Base-by-base conservation (phyloP, 2,888 invertebrate species). In the Diachrysia chrysitis region DNA sequence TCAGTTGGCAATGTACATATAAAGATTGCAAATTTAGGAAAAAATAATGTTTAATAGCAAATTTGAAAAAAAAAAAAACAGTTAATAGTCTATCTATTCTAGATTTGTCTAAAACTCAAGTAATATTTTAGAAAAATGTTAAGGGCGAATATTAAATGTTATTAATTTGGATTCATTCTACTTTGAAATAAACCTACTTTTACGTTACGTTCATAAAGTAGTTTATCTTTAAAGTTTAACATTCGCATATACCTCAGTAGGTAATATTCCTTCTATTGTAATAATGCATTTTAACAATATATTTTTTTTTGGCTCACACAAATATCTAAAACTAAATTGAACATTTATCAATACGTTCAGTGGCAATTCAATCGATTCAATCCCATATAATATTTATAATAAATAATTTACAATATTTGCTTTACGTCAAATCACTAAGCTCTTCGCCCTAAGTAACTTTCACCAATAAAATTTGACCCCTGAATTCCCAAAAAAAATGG, bases 371-470 rank as follows among this genome's bases (percentile, higher is more conserved):
- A 73, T 75, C 63, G 67, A 78, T 72, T 21, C 61, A 65, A 73
- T 55, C 63, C 63, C 54, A 76, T 53, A 64, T 57, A 79, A 77
- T 81, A 82, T 81, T 82, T 72, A 48, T 53, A 68, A 86, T 85
- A 85, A 87, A 87, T 88, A 83, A 88, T 89, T 86, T 87, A 85
- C 84, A 83, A 84, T 87, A 88, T 89, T 89, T 89, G 85, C 80
- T 74, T 76, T 84, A 82, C 79, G 83, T 81, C 85, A 81, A 80
- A 81, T 76, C 78, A 71, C 75, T 85, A 86, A 84, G 81, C 84
- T 83, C 62, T 65, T 67, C 82, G 81, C 85, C 85, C 83, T 78
- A 74, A 58, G 54, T 53, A 59, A 46, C 2, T 10, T 4, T 6
- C 32, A 71, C 87, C 82, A 85, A 35, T 66, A 62, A 77, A 76